Evolutionary conservation across 1,140 invertebrate genomes (phyloP), one percentile per base, ranked within the genome.

Genomic region (Heliconius melpomene): DNA sequence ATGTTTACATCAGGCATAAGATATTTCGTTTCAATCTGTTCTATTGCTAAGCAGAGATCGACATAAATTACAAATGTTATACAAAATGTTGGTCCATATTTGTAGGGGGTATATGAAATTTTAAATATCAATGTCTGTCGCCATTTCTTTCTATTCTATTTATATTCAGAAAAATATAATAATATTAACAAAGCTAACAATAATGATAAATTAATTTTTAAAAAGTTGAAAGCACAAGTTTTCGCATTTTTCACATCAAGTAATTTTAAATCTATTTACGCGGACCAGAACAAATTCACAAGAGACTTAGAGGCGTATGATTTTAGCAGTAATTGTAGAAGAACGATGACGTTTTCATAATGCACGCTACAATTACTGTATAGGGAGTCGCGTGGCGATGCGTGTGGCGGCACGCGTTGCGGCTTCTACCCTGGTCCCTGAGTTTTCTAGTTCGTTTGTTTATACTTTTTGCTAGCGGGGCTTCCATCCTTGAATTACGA

Each of bases 301-400:
- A 72, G 71, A 40, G 71, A 72, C 18, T 72, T 72, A 72, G 71
- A 72, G 71, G 71, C 71, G 36, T 72, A 72, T 75, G 32, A 75
- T 38, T 75, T 57, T 60, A 20, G 78, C 71, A 77, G 6, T 40
- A 54, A 74, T 52, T 80, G 23, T 32, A 70, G 18, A 52, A 52
- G 40, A 82, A 78, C 23, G 71, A 74, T 80, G 74, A 77, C 52
- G 57, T 79, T 78, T 84, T 79, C 77, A 83, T 78, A 81, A 75
- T 26, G 83, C 50, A 80, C 60, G 84, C 80, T 89, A 88, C 83
- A 89, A 90, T 91, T 90, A 89, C 79, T 38, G 74, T 74, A 29
- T 70, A 78, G 29, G 29, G 23, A 71, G 84, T 72, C 86, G 85
- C 87, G 89, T 87, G 89, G 13, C 82, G 74, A 74, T 81, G 81